Percentiles rank a stretch among this genome's conserved stretches.
Evolutionary conservation across 1,140 invertebrate species (phyloP).

Genomic region (Cylas formicarius): DNA sequence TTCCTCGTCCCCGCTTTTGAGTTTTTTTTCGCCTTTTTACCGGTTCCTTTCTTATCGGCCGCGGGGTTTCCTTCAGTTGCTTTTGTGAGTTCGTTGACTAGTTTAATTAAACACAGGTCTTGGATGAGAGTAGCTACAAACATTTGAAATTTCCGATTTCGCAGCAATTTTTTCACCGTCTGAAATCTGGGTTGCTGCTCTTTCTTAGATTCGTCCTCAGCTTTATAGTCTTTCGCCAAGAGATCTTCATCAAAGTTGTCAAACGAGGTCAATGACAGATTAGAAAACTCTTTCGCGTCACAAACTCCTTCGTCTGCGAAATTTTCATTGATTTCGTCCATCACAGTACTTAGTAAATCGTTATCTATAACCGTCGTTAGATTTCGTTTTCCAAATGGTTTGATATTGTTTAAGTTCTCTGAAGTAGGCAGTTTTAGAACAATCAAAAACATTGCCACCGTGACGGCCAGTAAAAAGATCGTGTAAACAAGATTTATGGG

Average conservation of each 20-base stretch:
- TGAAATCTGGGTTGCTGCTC: neutral
- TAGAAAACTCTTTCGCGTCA: neutral
- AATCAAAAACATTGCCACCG: too few relatives aligned
- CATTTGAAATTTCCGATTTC: constrained; percentile 15
- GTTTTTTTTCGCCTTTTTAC: constrained; percentile 2
- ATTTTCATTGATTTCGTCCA: neutral
- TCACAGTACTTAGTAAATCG: neutral
- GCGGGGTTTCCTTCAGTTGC: neutral
- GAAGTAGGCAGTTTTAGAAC: too few relatives aligned
- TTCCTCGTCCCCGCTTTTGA: neutral
- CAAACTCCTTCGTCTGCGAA: constrained; percentile 3
- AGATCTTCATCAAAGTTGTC: too few relatives aligned
- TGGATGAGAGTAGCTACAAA: constrained; percentile 19
- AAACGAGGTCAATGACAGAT: neutral
- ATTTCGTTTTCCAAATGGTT: too few relatives aligned
- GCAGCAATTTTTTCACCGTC: constrained; percentile 8
- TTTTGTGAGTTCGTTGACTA: constrained; percentile 18
- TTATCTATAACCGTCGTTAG: too few relatives aligned
- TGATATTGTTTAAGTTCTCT: too few relatives aligned
- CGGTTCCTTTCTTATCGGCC: neutral
- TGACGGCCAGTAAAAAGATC: too few relatives aligned
- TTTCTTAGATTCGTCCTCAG: constrained; percentile 1
- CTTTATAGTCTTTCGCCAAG: neutral
- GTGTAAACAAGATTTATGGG: constrained; percentile 14
- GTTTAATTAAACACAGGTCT: constrained; percentile 21